A percentile compares a stretch with the other conserved stretches of the same genome.
Conservation (phyloP, 1,140 invertebrate species). For the Psix sp. region DNA sequence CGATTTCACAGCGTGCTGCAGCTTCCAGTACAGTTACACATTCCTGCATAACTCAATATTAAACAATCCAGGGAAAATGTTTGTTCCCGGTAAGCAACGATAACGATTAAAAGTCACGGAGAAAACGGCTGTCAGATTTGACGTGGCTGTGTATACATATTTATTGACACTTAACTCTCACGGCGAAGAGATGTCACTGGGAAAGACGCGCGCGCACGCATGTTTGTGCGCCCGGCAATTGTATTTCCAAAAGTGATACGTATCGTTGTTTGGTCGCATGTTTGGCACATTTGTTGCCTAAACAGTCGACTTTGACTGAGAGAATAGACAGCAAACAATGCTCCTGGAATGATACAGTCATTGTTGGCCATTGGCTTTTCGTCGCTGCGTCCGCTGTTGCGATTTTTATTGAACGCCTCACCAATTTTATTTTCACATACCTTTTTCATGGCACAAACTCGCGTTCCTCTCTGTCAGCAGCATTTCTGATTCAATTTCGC, state of each 20-base stretch:
- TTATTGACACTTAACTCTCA: constrained; percentile 25
- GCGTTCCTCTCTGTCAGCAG: neutral
- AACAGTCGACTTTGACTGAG: constrained; percentile 34
- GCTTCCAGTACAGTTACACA: too few species aligned
- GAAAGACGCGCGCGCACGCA: constrained; percentile 3
- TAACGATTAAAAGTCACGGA: constrained; percentile 15
- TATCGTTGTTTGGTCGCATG: constrained; percentile 24
- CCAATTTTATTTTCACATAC: constrained; percentile 15
- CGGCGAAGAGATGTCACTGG: neutral
- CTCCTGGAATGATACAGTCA: constrained; percentile 19
- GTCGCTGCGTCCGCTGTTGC: constrained; percentile 2
- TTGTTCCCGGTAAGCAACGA: constrained; percentile 16
- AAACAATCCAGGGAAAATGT: constrained; percentile 8
- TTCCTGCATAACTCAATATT: too few species aligned
- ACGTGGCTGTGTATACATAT: constrained; percentile 10
- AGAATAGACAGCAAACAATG: constrained; percentile 38
- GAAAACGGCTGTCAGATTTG: constrained; percentile 10
- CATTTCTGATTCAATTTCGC: too few species aligned
- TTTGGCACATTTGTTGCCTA: constrained; percentile 20
- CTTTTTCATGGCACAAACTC: too few species aligned
- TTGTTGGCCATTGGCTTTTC: constrained; percentile 30
- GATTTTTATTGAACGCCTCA: constrained; percentile 11
- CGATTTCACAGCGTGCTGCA: too few species aligned
- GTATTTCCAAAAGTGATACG: constrained; percentile 29
- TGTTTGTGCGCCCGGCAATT: constrained; percentile 15